A percentile compares a stretch with the other conserved stretches of the same genome.
Conservation (phyloP, 2,888 invertebrate genomes). For the Plebejus melissa region DNA sequence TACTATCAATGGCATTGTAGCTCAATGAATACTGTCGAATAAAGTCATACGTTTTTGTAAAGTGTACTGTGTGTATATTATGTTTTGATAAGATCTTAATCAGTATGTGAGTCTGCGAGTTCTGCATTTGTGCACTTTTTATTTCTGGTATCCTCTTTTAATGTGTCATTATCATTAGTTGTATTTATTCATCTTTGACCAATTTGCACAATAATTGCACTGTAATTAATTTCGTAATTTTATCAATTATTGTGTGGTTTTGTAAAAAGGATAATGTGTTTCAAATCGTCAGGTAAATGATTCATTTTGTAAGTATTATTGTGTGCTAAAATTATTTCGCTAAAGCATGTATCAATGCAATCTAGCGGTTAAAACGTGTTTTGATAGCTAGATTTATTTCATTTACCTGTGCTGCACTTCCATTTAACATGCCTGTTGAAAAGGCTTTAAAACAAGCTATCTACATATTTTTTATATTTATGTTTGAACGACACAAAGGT, state of each 20-base stretch:
- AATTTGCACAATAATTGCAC: background rate
- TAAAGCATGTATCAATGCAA: constrained; percentile 9
- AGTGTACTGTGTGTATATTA: constrained; percentile 38
- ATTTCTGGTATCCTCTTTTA: background rate
- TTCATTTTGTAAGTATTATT: background rate
- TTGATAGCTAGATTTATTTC: constrained; percentile 1
- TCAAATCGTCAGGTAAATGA: background rate
- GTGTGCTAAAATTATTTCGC: constrained; percentile 9
- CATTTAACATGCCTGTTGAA: background rate
- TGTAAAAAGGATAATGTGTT: background rate
- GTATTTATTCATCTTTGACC: too few relatives aligned
- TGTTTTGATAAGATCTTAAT: background rate
- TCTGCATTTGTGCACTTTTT: background rate
- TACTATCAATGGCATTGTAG: constrained; percentile 77
- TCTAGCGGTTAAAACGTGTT: constrained; percentile 2
- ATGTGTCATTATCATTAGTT: background rate
- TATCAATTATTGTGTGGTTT: background rate
- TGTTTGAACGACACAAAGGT: constrained; percentile 5
- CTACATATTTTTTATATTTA: background rate
- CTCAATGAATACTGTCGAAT: constrained; percentile 59
- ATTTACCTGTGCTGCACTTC: constrained; percentile 7
- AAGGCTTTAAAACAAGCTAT: constrained; percentile 5
- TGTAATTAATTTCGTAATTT: background rate
- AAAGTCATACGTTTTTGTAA: constrained; percentile 50
- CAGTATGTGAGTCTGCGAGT: background rate